Conservation (phyloP, 2,797 vertebrate species). For the Lates japonicus region DNA sequence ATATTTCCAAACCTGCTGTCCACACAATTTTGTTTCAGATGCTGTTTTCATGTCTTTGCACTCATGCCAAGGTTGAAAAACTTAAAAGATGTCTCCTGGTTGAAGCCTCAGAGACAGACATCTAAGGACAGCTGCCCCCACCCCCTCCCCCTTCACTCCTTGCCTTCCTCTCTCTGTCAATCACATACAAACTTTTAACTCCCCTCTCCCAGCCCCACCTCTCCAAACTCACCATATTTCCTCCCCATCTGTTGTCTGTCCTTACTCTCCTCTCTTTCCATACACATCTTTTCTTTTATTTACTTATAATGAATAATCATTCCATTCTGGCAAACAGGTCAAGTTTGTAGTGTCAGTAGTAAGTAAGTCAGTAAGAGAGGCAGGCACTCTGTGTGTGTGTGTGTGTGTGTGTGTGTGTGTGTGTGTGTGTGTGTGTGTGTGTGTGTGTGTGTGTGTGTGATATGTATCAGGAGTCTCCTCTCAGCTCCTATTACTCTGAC, state of each 20-base stretch:
- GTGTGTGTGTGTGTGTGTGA: constrained; percentile 7
- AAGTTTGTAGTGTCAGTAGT: constrained; percentile 30
- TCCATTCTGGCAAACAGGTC: constrained; percentile 39
- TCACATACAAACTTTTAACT: constrained; percentile 57
- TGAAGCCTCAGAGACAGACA: constrained; percentile 67
- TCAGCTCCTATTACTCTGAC: constrained; percentile 76
- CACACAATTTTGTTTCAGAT: constrained; percentile 2
- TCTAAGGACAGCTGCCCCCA: constrained; percentile 78
- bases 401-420: too few species aligned
- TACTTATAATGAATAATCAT: constrained; percentile 31
- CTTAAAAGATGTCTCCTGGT: constrained; percentile 59
- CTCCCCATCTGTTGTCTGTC: constrained; percentile 53
- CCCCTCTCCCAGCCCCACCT: constrained; percentile 21
- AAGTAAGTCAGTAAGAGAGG: constrained; percentile 35
- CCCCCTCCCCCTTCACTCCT: constrained; percentile 18
- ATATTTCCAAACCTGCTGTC: background rate
- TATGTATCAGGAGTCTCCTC: constrained; percentile 53
- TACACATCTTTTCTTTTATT: constrained; percentile 18
- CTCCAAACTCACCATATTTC: constrained; percentile 43
- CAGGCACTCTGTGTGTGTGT: constrained; percentile 4
- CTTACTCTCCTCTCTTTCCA: background rate
- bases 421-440: background rate
- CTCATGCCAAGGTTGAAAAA: constrained; percentile 56
- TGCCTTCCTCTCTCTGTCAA: constrained; percentile 55
- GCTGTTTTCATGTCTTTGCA: constrained; percentile 33